Evolutionary conservation across 2,797 vertebrate genomes (phyloP).

Genomic region (Valencia hispanica): DNA sequence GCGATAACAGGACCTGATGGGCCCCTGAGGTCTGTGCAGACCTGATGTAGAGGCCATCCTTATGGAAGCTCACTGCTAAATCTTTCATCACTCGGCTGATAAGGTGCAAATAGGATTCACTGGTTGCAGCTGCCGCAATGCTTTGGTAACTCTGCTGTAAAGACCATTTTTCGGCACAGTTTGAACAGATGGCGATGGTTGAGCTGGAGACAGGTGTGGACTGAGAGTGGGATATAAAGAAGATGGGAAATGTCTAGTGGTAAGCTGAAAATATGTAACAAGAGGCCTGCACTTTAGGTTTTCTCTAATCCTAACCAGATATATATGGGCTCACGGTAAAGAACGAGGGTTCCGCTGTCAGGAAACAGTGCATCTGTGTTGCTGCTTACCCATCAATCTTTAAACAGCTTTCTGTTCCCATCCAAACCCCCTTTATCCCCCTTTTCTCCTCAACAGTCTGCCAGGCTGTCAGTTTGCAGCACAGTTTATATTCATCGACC

Average conservation of each 20-base stretch:
- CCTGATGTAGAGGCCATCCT: conserved; percentile 29
- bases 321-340: background rate
- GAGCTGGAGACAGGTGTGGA: conserved; percentile 17
- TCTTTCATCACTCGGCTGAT: conserved; percentile 55
- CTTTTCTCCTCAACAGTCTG: conserved; percentile 21
- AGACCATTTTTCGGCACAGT: conserved; percentile 41
- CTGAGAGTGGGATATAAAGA: background rate
- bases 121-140: conserved; percentile 36
- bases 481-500: conserved; percentile 10
- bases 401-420: background rate
- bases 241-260: conserved; percentile 2
- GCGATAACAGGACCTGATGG: conserved; percentile 49
- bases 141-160: conserved; percentile 49
- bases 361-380: conserved; percentile 5
- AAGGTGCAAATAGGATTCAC: conserved; percentile 66
- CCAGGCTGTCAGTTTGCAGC: conserved; percentile 15
- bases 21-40: conserved; percentile 42
- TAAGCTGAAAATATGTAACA: conserved; percentile 1
- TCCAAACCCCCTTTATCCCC: background rate
- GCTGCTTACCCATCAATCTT: conserved; percentile 4
- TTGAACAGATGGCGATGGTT: conserved; percentile 9
- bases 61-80: conserved; percentile 51
- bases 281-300: conserved; percentile 4
- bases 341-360: background rate
- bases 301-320: background rate